These are phyloP conservation scores for Onychomys leucogaster DNA, from an alignment of 2,797 vertebrate genomes.

Conservation along the genomic window DNA sequence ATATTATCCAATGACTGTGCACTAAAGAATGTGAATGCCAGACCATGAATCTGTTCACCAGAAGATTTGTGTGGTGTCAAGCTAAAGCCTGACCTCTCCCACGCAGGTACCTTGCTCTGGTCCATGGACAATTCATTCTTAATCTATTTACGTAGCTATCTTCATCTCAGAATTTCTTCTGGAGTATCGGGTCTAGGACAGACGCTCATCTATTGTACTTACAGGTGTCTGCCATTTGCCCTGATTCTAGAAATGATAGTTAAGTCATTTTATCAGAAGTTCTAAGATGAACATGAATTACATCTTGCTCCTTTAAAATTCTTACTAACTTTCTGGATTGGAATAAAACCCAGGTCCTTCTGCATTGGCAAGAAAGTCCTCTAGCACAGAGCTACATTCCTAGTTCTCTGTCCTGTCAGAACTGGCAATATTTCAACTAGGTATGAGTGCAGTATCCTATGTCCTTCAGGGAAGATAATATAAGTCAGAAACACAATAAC, in stretches of 20 bases:
- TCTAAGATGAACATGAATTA: neutral
- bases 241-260: neutral
- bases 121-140: neutral
- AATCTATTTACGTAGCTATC: neutral
- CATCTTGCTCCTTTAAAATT: neutral
- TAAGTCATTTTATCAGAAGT: neutral
- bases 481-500: neutral
- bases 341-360: neutral
- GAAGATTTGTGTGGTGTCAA: neutral
- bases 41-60: neutral
- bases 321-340: neutral
- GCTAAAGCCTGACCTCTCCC: neutral
- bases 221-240: neutral
- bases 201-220: neutral
- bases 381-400: neutral
- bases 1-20: neutral
- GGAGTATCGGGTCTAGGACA: neutral
- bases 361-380: neutral
- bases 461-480: neutral
- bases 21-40: neutral
- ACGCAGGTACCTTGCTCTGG: neutral
- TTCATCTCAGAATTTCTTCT: neutral
- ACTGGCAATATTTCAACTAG: neutral
- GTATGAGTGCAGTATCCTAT: neutral
- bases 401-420: neutral